Evolutionary conservation across 2,113 vertebrate genomes (phyloP), one percentile per base, ranked within the genome.

Genomic region (Limnothrissa miodon): DNA sequence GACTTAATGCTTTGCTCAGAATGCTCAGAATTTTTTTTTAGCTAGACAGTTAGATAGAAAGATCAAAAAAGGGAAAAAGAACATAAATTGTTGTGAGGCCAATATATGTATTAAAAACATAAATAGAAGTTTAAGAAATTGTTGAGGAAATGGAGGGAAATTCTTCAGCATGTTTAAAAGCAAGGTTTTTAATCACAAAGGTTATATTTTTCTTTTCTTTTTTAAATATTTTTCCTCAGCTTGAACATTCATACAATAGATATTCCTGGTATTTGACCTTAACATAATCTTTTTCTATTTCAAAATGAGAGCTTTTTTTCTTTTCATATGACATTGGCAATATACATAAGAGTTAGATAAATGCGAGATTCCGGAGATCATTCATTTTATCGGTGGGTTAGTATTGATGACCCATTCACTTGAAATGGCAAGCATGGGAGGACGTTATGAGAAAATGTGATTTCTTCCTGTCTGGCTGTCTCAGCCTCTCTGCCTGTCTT

Each of bases 191-290:
- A 56, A 23, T 56, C 5, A 56, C 51, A 23, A 19, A 23, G 19
- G 19, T 23, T 15, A 70, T 80, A 80, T 29, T 80, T 48, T 45
- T 29, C 19, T 62, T 45, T 59, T 51, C 80, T 19, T 53, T 45
- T 36, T 15, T 25, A n/a, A n/a, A 23, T 87, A 46, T 62, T 79
- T 80, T 25, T 84, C 81, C 39, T 56, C 19, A 56, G 19, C 51
- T 56, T 56, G 19, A 56, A 56, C 51, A 56, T 56, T 21, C 51
- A 56, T 48, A 11, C 10, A 48, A 48, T 48, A 46, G 7, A 48
- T 48, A 48, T 13, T 15, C 46, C 46, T 48, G 46, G 10, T 15
- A 48, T 13, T 48, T 48, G 46, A 48, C 46, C 46, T 48, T 48
- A 2, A 17, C 13, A 48, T 10, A 48, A 13, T 15, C 46, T 17